Evolutionary conservation across 2,888 invertebrate species (phyloP), one percentile per base, ranked within the genome.

Genomic region (Troglohyphantes excavatus): DNA sequence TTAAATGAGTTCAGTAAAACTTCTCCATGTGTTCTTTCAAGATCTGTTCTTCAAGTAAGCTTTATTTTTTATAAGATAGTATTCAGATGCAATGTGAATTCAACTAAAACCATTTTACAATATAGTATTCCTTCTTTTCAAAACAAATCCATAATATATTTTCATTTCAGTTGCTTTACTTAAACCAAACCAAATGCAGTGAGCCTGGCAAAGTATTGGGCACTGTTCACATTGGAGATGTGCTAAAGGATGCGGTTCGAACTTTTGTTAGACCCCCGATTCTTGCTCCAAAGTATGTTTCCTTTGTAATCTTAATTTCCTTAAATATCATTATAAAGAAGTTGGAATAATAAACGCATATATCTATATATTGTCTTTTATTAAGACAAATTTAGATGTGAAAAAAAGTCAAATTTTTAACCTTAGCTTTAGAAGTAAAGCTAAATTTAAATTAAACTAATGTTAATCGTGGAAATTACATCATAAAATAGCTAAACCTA

Each of bases 1-100:
- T 98, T 98, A 94, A 96, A 97, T 93, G 97, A 98, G 92, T 98
- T 98, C 94, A 98, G 98, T 93, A 96, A 96, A 68, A 96, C 96
- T 92, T 90, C 91, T 33, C 91, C 91, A 1, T 92, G 92, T 90
- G 91, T 92, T 19, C 68, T 92, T 26, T 92, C 91, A 1, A 84
- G 92, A 68, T 91, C 91, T 26, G 84, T 92, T 19, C 79, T 92
- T 6, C 92, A 94, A 93, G 91, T 94, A 75, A 70, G 46, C 68
- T 21, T 39, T 39, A 9, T 9, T 39, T 39, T 29, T 75, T 7
- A 39, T 29, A 7, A 39, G 6, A 39, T 39, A n/a, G 1, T 61
- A 21, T 0, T 17, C 61, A n/a, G 0, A n/a, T 2, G 21, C n/a
- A 17, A 61, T 19, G 6, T 39, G 39, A 9, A 9, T 9, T 9